Conservation (phyloP, 2,797 vertebrate genomes). For the Rhynchotus rufescens region DNA sequence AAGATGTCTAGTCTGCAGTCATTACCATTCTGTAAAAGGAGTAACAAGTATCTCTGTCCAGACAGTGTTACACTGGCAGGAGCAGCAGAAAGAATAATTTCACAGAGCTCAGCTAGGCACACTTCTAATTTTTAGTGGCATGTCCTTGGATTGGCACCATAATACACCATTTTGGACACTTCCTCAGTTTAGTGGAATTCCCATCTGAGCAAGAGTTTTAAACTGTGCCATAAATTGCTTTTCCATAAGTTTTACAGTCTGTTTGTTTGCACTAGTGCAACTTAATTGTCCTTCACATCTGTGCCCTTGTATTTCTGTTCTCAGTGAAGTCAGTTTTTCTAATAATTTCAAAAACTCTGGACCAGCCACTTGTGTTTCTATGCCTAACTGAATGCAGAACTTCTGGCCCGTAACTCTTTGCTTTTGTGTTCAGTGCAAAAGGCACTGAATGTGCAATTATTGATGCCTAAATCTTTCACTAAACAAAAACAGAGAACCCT, state of each 20-base stretch:
- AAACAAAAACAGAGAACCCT: background rate
- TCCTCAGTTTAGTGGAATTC: conserved; percentile 13
- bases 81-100: background rate
- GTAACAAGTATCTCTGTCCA: background rate
- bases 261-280: background rate
- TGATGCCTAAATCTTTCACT: background rate
- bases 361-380: background rate
- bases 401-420: background rate
- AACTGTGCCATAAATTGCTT: background rate
- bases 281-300: background rate
- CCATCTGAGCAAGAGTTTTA: conserved; percentile 15
- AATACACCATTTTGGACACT: background rate
- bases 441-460: background rate
- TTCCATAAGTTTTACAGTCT: background rate
- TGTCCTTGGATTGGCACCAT: background rate
- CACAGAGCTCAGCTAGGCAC: background rate
- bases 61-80: background rate
- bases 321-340: background rate
- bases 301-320: background rate
- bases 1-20: background rate
- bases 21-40: background rate
- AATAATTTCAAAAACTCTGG: background rate
- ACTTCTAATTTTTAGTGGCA: background rate
- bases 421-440: background rate
- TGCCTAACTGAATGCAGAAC: background rate